Evolutionary conservation across 2,888 invertebrate genomes (phyloP), one percentile per base, ranked within the genome.

Genomic region (Schrankia costaestrigalis): DNA sequence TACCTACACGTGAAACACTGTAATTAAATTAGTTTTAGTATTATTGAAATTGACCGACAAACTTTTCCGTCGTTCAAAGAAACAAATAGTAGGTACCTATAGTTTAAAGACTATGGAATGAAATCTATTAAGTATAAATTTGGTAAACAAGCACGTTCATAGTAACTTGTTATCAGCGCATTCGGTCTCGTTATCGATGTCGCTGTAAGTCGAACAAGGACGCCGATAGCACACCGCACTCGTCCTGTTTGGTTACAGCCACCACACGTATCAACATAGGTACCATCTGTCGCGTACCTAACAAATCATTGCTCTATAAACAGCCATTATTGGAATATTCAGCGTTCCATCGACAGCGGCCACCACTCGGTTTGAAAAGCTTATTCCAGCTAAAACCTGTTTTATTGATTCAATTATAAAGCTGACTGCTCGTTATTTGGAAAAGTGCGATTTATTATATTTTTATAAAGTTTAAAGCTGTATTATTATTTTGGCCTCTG

Each of bases 191-290:
- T 81, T 83, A 83, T 83, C 83, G 68, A 66, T 68, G 65, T 47
- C 50, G 51, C 50, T 43, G 54, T 73, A 79, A 78, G 75, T 81
- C 82, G 83, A 71, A 70, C 82, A 80, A 83, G 83, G 82, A 69
- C 80, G 63, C 40, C 57, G 68, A 78, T 74, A 71, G 66, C 51
- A 57, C 55, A 64, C 64, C 65, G 45, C 63, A 57, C 43, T 60
- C 58, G 52, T 67, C 66, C 64, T 67, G 62, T 59, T 56, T 52
- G 47, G 51, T 57, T 51, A 43, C 49, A 55, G 40, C 41, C 33
- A 43, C 35, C 35, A n/a, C 23, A 37, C 41, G 37, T 56, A 55
- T 46, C 55, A 37, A 34, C 41, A 36, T 49, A 46, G 50, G 54
- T 50, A 50, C 55, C 48, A 47, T 56, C 44, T 53, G 43, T 41